Evolutionary conservation across 2,113 vertebrate genomes (phyloP).

Genomic region (Phylloscopus trochilus): DNA sequence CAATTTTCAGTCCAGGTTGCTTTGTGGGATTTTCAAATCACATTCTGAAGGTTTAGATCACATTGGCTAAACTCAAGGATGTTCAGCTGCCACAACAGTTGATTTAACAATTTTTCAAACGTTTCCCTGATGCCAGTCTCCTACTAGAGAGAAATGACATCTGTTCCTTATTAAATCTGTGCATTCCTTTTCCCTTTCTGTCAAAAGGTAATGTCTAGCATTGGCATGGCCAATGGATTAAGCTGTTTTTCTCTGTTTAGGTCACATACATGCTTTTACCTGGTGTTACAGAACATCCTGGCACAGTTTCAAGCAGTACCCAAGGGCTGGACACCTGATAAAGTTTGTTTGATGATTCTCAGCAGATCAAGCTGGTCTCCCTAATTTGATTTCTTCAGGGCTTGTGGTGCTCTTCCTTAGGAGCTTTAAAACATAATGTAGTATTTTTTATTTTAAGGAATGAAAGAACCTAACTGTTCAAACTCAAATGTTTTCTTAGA

Average conservation of each 20-base stretch:
- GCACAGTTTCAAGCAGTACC: neutral
- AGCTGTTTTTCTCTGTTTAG: neutral
- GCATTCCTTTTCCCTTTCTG: neutral
- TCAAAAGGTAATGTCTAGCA: neutral
- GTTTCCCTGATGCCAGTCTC: neutral
- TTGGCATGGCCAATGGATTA: neutral
- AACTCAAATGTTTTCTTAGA: neutral
- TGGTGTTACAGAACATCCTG: neutral
- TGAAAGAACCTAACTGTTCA: neutral
- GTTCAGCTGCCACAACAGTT: slow-evolving; percentile 29
- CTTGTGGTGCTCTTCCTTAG: neutral
- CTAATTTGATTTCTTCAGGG: slow-evolving; percentile 7
- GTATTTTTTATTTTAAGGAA: neutral
- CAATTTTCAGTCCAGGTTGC: slow-evolving; percentile 33
- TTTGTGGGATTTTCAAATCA: slow-evolving; percentile 40
- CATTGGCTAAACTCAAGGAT: slow-evolving; percentile 26
- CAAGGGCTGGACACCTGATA: neutral
- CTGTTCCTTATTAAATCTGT: neutral
- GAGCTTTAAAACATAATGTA: slow-evolving; percentile 17
- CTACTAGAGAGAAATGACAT: neutral
- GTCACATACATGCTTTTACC: neutral
- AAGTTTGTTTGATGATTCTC: neutral
- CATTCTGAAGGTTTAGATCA: slow-evolving; percentile 22
- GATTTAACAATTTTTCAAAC: slow-evolving; percentile 34
- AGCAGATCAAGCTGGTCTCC: neutral